phyloP scores from a whole-genome alignment of 2,888 invertebrate species.

The Griposia aprilina region DNA sequence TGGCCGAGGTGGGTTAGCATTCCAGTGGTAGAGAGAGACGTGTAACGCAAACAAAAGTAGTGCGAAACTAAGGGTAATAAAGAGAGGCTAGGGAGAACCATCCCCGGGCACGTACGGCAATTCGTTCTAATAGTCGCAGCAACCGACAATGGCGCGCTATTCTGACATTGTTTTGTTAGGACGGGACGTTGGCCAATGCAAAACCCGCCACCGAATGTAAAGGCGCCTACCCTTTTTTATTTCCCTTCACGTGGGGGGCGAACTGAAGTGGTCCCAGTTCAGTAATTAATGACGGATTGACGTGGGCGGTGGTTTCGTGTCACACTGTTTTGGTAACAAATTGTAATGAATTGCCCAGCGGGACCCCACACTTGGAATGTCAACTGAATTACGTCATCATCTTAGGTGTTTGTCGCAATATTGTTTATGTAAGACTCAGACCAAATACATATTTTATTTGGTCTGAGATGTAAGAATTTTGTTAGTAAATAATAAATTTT shows the following conservation, averaged over 20 bases:
- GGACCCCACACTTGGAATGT: constrained; percentile 87
- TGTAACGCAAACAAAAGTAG: constrained; percentile 85
- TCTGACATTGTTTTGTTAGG: constrained; percentile 87
- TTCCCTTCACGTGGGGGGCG: constrained; percentile 83
- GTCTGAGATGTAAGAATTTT: neutral
- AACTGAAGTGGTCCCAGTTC: constrained; percentile 82
- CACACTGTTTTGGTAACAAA: constrained; percentile 88
- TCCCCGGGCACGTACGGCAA: constrained; percentile 85
- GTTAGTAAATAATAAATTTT: neutral
- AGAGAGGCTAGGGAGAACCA: constrained; percentile 77
- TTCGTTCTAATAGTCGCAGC: constrained; percentile 87
- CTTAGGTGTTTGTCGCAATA: constrained; percentile 35
- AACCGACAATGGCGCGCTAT: constrained; percentile 82
- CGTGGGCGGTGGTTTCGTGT: constrained; percentile 84
- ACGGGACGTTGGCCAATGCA: constrained; percentile 82
- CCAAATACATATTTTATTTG: too few relatives aligned
- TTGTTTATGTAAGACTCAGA: constrained; percentile 25
- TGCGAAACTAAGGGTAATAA: constrained; percentile 84
- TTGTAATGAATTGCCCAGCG: constrained; percentile 84
- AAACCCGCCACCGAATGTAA: constrained; percentile 77
- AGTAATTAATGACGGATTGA: constrained; percentile 87
- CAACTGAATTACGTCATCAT: constrained; percentile 82
- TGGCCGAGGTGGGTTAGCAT: constrained; percentile 71
- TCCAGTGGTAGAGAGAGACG: constrained; percentile 77
- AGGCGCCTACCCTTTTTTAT: constrained; percentile 81